These are phyloP conservation scores for Dione vanillae DNA, from an alignment of 2,888 invertebrate species.

Conservation along the genomic window DNA sequence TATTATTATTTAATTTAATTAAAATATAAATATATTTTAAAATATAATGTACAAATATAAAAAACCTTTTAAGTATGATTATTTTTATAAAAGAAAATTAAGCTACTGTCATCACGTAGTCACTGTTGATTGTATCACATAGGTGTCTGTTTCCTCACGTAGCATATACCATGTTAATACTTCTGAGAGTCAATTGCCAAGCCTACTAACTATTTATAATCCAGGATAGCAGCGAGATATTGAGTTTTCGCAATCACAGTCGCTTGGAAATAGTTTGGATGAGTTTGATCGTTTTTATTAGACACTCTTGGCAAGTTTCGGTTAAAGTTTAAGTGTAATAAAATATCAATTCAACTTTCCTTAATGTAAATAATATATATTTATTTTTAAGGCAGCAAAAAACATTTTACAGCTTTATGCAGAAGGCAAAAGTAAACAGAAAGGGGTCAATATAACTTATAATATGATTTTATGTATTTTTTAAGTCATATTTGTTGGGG, in stretches of 20 bases:
- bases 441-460: no score
- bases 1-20: no score
- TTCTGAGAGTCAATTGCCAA: constrained; percentile 70
- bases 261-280: constrained; percentile 17
- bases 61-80: no score
- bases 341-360: constrained; percentile 12
- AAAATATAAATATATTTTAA: no score
- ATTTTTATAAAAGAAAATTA: no score
- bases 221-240: constrained; percentile 50
- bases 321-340: constrained; percentile 2
- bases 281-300: constrained; percentile 24
- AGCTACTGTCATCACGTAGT: no score
- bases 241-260: constrained; percentile 39
- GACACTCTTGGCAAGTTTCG: constrained; percentile 7
- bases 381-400: no score
- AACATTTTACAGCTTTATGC: no score
- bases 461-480: no score
- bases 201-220: constrained; percentile 65
- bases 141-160: background rate
- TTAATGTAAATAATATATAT: background rate
- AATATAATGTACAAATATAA: no score
- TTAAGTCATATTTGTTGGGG: no score
- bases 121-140: background rate
- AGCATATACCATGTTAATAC: background rate
- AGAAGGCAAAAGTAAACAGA: no score